Percentiles rank a stretch among this genome's conserved stretches.
Evolutionary conservation across 30 jellyfish, hydroid and myxozoan species (phyloP).

Genomic region (Chrysaora quinquecirrha): DNA sequence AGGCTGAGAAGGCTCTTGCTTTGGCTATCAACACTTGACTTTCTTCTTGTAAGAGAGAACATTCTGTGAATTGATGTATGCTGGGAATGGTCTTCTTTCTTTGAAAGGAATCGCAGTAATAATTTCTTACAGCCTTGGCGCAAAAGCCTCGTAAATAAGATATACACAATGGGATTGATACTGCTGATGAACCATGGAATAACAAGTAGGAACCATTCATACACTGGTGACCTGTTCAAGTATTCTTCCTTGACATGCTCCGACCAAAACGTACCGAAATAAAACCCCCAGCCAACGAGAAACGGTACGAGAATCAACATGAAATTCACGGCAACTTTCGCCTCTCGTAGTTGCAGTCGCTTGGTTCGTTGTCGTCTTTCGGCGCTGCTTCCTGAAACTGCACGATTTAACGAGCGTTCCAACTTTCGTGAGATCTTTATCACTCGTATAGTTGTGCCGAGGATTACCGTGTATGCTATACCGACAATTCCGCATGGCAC

Average conservation of each 20-base stretch:
- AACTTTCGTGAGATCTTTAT: conserved; percentile 42
- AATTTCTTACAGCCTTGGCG: conserved; percentile 70
- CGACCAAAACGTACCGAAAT: conserved; percentile 64
- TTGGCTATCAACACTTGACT: conserved; percentile 52
- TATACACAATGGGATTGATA: conserved; percentile 68
- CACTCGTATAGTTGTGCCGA: conserved; percentile 41
- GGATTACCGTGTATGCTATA: conserved; percentile 45
- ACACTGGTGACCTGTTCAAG: neutral
- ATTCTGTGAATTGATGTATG: conserved; percentile 1
- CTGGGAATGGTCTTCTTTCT: neutral
- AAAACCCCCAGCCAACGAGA: conserved; percentile 74
- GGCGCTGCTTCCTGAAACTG: neutral
- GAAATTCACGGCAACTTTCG: conserved; percentile 61
- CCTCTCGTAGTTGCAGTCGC: conserved; percentile 54
- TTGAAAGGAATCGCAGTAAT: conserved; percentile 20
- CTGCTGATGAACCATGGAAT: conserved; percentile 75
- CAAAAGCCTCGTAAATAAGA: conserved; percentile 48
- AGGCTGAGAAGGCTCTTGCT: conserved; percentile 66
- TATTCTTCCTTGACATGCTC: conserved; percentile 42
- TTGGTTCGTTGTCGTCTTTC: conserved; percentile 23
- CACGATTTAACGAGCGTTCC: conserved; percentile 36
- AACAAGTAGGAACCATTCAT: conserved; percentile 62
- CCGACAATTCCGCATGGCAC: conserved; percentile 55
- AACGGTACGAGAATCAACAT: conserved; percentile 72
- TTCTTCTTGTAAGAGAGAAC: conserved; percentile 29